A percentile compares a stretch with the other conserved stretches of the same genome.
Evolutionary conservation across 2,113 vertebrate genomes (phyloP).

Genomic region (Synchiropus splendidus): DNA sequence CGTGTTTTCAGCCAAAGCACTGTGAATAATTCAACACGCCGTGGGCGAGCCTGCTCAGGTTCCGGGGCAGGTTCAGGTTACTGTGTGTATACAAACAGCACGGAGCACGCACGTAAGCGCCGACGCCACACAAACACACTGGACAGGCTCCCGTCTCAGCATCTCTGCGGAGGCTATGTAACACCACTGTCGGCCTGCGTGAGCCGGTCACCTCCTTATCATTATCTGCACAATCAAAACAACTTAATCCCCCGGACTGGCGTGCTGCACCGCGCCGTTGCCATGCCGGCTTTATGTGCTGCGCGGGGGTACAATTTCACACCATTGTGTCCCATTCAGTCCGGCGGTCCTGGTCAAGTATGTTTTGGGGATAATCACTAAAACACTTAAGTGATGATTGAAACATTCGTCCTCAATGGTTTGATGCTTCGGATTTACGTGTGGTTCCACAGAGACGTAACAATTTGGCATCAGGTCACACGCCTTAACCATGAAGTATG

Average conservation of each 20-base stretch:
- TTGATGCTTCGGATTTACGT: slow-evolving; percentile 34
- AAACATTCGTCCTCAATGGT: slow-evolving; percentile 48
- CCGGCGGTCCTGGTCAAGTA: slow-evolving; percentile 38
- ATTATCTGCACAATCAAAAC: slow-evolving; percentile 49
- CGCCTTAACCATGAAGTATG: no score
- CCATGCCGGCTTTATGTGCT: slow-evolving; percentile 47
- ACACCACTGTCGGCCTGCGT: no score
- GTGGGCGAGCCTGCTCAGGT: slow-evolving; percentile 57
- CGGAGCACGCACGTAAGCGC: slow-evolving; percentile 19
- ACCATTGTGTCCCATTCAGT: slow-evolving; percentile 45
- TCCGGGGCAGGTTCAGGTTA: slow-evolving; percentile 58
- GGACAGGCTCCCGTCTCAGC: slow-evolving; percentile 16
- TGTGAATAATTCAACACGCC: slow-evolving; percentile 64
- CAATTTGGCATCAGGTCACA: no score
- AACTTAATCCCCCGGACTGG: slow-evolving; percentile 52
- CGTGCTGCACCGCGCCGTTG: slow-evolving; percentile 43
- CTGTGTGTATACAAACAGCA: slow-evolving; percentile 49
- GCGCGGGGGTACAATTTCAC: slow-evolving; percentile 56
- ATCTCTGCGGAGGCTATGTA: slow-evolving; percentile 38
- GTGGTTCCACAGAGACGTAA: no score
- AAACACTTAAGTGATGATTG: slow-evolving; percentile 37
- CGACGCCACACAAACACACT: slow-evolving; percentile 26
- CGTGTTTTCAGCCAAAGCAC: slow-evolving; percentile 61
- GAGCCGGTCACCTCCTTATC: slow-evolving; percentile 23
- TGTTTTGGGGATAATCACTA: slow-evolving; percentile 33